phyloP scores from a whole-genome alignment of 2,888 invertebrate species.

The Cantharis flavilabris region DNA sequence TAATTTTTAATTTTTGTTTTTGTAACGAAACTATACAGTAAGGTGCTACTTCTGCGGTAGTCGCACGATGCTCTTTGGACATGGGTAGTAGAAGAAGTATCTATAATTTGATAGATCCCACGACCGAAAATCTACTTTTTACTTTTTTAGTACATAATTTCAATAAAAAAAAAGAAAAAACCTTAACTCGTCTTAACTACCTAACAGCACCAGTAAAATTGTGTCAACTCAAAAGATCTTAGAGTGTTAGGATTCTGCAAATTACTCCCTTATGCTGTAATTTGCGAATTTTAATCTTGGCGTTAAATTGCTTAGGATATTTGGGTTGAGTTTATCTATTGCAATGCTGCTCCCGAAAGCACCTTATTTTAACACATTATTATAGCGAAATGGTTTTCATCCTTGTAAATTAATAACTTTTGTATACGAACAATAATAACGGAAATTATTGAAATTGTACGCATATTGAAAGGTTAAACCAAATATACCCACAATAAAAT shows the following conservation, averaged over 20 bases:
- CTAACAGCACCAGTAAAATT: too few relatives aligned
- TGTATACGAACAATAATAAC: background rate
- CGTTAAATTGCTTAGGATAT: background rate
- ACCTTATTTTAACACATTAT: background rate
- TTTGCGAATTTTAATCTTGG: background rate
- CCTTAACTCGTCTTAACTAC: too few relatives aligned
- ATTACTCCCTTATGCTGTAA: background rate
- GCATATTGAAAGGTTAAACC: background rate
- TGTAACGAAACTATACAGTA: too few relatives aligned
- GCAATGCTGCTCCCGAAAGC: background rate
- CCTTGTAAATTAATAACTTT: background rate
- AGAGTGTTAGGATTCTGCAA: background rate
- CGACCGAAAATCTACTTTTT: too few relatives aligned
- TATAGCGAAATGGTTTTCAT: background rate
- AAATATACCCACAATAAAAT: background rate
- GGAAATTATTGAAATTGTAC: background rate
- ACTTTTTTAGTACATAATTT: too few relatives aligned
- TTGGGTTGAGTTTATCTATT: background rate
- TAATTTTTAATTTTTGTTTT: too few relatives aligned
- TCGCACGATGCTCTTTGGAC: too few relatives aligned
- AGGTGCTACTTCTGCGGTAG: too few relatives aligned
- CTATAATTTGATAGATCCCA: too few relatives aligned
- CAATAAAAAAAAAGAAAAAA: too few relatives aligned
- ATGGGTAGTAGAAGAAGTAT: too few relatives aligned
- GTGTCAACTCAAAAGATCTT: too few relatives aligned